Evolutionary conservation across 1,140 invertebrate species (phyloP).

Genomic region (Helicoverpa armigera): DNA sequence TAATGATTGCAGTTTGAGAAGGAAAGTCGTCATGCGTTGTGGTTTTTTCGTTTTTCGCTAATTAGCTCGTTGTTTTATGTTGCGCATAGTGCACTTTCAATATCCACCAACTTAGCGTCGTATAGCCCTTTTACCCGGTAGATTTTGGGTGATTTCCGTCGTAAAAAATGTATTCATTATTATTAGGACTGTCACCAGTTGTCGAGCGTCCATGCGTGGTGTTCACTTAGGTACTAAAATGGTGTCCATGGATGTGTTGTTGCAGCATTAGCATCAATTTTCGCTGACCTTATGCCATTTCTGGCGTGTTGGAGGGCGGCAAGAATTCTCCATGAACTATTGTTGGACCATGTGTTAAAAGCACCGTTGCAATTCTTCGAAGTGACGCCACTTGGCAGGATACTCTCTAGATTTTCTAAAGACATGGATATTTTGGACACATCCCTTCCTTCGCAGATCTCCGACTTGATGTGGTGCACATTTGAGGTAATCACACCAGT

Average conservation of each 20-base stretch:
- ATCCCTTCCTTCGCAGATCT: constrained; percentile 90
- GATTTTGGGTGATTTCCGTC: constrained; percentile 20
- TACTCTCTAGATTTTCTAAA: constrained; percentile 96
- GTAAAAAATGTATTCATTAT: constrained; percentile 85
- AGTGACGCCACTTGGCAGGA: constrained; percentile 94
- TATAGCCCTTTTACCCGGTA: constrained; percentile 10
- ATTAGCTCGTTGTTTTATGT: constrained; percentile 13
- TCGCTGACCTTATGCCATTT: constrained; percentile 90
- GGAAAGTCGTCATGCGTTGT: no score
- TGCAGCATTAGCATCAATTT: constrained; percentile 90
- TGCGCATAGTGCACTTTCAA: neutral
- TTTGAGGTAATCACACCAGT: constrained; percentile 90
- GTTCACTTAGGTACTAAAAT: constrained; percentile 31
- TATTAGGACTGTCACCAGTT: constrained; percentile 28
- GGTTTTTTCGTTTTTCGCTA: neutral
- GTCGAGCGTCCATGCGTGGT: neutral
- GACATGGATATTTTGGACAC: constrained; percentile 91
- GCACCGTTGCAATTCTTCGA: constrained; percentile 95
- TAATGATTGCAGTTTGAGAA: no score
- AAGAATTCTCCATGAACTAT: constrained; percentile 90
- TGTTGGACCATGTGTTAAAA: constrained; percentile 92
- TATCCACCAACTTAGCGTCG: constrained; percentile 31
- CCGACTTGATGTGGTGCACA: constrained; percentile 92
- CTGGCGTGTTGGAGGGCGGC: constrained; percentile 92
- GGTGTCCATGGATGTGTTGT: constrained; percentile 70